phyloP scores from a whole-genome alignment of 2,797 vertebrate genomes.

The Cirrhinus mrigala region DNA sequence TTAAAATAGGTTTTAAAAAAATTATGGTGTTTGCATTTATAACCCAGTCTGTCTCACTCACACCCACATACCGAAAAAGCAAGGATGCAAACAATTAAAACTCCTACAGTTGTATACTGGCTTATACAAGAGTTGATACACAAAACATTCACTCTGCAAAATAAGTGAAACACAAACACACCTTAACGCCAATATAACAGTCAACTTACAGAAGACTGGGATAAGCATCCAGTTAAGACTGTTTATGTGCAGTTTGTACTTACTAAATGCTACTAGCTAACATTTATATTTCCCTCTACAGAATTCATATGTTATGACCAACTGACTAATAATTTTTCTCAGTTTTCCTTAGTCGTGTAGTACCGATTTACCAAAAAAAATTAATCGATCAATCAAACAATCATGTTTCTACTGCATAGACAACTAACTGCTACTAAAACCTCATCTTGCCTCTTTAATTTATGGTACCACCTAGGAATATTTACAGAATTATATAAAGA shows the following conservation, averaged over 20 bases:
- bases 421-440: too few species aligned
- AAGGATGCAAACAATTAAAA: background rate
- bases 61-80: background rate
- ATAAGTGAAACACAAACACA: constrained; percentile 32
- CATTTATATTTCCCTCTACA: background rate
- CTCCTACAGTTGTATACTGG: background rate
- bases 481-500: background rate
- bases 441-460: too few species aligned
- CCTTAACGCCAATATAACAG: constrained; percentile 83
- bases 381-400: too few species aligned
- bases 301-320: background rate
- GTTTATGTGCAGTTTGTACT: constrained; percentile 69
- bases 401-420: too few species aligned
- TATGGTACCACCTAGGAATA: background rate
- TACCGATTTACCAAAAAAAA: background rate
- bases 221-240: constrained; percentile 78
- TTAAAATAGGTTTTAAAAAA: background rate
- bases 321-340: background rate
- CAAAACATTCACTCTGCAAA: constrained; percentile 3
- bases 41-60: background rate
- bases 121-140: background rate
- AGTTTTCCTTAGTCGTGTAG: background rate
- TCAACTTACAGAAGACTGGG: constrained; percentile 78
- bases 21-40: background rate
- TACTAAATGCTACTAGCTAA: background rate